phyloP scores from a whole-genome alignment of 2,113 vertebrate genomes.

The Lates calcarifer region DNA sequence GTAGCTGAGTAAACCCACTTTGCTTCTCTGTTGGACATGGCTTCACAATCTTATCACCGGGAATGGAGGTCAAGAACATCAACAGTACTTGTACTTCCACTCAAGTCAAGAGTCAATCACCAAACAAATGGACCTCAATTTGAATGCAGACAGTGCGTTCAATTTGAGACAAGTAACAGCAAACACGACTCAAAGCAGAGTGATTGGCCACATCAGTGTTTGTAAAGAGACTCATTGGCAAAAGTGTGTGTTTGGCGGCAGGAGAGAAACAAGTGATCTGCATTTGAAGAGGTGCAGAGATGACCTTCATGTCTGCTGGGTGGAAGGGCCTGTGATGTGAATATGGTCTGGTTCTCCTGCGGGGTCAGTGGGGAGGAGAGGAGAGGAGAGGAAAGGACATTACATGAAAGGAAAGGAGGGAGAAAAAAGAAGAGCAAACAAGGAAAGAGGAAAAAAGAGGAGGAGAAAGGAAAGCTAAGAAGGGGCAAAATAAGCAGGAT shows the following conservation, averaged over 20 bases:
- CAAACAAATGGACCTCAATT: slow-evolving; percentile 44
- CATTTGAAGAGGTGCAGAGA: slow-evolving; percentile 18
- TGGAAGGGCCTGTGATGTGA: background rate
- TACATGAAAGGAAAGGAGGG: background rate
- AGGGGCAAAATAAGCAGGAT: background rate
- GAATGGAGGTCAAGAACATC: no score
- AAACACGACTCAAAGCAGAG: slow-evolving; percentile 37
- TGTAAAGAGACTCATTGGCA: slow-evolving; percentile 10
- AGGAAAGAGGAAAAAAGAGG: background rate
- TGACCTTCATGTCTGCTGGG: slow-evolving; percentile 16
- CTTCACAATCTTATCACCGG: no score
- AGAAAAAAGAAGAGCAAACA: background rate
- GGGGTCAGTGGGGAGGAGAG: background rate
- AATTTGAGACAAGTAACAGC: slow-evolving; percentile 18
- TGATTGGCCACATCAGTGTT: slow-evolving; percentile 12
- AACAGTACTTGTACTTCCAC: no score
- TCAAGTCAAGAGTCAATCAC: slow-evolving; percentile 37
- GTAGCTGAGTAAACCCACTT: no score
- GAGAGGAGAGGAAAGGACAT: background rate
- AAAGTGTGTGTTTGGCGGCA: background rate
- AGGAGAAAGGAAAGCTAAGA: background rate
- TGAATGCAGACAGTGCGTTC: slow-evolving; percentile 24
- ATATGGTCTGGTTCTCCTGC: slow-evolving; percentile 8
- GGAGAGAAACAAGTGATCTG: slow-evolving; percentile 2
- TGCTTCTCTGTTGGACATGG: no score